Percentiles rank a stretch among this genome's conserved stretches.
Conservation (phyloP, 1,140 invertebrate species). For the Chlorops oryzae region DNA sequence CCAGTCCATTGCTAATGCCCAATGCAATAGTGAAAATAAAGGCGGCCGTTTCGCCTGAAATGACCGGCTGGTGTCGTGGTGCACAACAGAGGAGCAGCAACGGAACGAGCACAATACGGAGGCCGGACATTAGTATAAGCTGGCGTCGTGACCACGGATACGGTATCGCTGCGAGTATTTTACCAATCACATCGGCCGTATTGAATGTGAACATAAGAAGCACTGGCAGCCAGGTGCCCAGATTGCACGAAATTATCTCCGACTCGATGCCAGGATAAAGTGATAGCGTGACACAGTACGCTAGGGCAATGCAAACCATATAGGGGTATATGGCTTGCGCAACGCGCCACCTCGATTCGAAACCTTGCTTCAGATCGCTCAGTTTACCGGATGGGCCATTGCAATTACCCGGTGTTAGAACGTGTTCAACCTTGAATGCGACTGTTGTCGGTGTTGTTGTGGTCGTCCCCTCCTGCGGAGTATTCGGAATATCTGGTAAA, state of each 20-base stretch:
- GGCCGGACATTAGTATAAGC: slow-evolving; percentile 62
- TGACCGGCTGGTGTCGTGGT: slow-evolving; percentile 64
- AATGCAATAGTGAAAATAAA: slow-evolving; percentile 67
- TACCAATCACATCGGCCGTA: slow-evolving; percentile 76
- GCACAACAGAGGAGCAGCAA: slow-evolving; percentile 72
- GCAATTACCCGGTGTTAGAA: slow-evolving; percentile 59
- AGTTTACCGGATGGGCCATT: slow-evolving; percentile 43
- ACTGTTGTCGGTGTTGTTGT: slow-evolving; percentile 39
- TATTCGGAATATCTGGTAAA: slow-evolving; percentile 40
- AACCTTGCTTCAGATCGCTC: slow-evolving; percentile 52
- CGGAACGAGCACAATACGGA: slow-evolving; percentile 69
- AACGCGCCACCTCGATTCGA: slow-evolving; percentile 66
- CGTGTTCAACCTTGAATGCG: slow-evolving; percentile 73
- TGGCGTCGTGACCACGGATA: slow-evolving; percentile 74
- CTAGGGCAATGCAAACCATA: slow-evolving; percentile 78
- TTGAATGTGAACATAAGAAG: slow-evolving; percentile 85
- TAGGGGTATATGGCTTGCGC: slow-evolving; percentile 78
- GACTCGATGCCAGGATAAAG: slow-evolving; percentile 85
- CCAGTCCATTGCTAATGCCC: slow-evolving; percentile 78
- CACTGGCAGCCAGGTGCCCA: slow-evolving; percentile 85
- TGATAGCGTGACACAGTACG: slow-evolving; percentile 81
- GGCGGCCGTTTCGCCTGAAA: slow-evolving; percentile 58
- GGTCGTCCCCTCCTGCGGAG: slow-evolving; percentile 41
- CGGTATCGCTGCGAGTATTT: slow-evolving; percentile 72
- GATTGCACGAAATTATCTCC: slow-evolving; percentile 75